These are phyloP conservation scores for Conchocele bisecta DNA, from an alignment of 2,888 invertebrate genomes.

Conservation along the genomic window DNA sequence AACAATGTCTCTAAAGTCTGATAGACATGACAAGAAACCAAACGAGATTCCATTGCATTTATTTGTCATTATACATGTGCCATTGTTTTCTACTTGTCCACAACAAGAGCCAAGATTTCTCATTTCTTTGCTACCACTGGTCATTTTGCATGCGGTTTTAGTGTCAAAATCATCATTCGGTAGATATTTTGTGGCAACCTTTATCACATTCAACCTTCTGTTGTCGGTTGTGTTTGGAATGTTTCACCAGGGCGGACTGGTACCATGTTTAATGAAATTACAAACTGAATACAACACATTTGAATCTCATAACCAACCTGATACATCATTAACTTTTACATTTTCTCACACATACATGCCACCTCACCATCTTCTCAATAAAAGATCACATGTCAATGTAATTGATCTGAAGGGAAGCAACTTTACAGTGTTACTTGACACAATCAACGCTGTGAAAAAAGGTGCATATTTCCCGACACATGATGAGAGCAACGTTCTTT, in stretches of 20 bases:
- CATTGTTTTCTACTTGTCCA: conserved; percentile 91
- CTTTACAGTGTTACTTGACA: background rate
- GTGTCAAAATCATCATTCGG: background rate
- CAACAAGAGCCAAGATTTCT: conserved; percentile 97
- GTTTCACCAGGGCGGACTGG: conserved; percentile 92
- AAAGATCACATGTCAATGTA: conserved; percentile 30
- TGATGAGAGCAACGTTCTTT: no score
- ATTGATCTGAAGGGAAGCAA: conserved; percentile 61
- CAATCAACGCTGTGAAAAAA: background rate
- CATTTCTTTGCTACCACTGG: conserved; percentile 91
- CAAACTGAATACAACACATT: conserved; percentile 43
- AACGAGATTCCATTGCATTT: conserved; percentile 1
- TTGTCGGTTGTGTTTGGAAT: conserved; percentile 92
- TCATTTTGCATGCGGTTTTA: conserved; percentile 62
- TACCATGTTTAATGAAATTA: conserved; percentile 71
- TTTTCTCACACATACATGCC: conserved; percentile 83
- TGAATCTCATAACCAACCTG: background rate
- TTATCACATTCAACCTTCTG: conserved; percentile 89
- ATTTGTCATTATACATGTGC: conserved; percentile 87
- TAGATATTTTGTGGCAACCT: conserved; percentile 60
- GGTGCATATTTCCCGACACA: background rate
- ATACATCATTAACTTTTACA: conserved; percentile 65
- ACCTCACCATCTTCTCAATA: conserved; percentile 77
- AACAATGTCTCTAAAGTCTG: background rate
- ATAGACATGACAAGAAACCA: background rate